A percentile compares a stretch with the other conserved stretches of the same genome.
These are phyloP conservation scores for Prionailurus bengalensis DNA, from an alignment of 2,113 vertebrate species.

Conservation along the genomic window DNA sequence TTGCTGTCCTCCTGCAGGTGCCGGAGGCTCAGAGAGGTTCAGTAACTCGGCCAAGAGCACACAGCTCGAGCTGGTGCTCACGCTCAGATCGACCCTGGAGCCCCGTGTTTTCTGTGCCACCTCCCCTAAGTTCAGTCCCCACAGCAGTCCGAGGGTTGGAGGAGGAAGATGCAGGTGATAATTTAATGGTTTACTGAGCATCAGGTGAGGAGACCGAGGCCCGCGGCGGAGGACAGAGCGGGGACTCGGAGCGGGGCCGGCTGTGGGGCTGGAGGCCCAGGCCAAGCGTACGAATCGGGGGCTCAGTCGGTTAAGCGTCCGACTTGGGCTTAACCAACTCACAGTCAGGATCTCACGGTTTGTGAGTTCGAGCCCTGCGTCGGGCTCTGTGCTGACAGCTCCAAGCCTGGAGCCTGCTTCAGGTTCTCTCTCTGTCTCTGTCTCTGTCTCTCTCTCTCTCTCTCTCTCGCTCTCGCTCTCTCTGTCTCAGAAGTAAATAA, in stretches of 20 bases:
- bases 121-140: background rate
- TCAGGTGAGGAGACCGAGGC: background rate
- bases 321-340: too few relatives aligned
- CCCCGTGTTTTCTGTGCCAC: fast-evolving
- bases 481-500: too few relatives aligned
- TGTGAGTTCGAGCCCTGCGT: too few relatives aligned
- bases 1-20: too few relatives aligned
- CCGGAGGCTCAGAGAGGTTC: background rate
- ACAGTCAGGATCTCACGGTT: too few relatives aligned
- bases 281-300: fast-evolving
- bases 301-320: too few relatives aligned
- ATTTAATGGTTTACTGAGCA: background rate
- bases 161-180: fast-evolving
- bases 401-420: too few relatives aligned
- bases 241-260: background rate
- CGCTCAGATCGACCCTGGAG: fast-evolving
- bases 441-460: too few relatives aligned
- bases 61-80: background rate
- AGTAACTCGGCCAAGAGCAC: background rate
- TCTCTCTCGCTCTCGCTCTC: too few relatives aligned
- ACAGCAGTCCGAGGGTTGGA: background rate
- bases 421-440: too few relatives aligned
- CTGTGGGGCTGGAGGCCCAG: fast-evolving
- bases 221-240: fast-evolving
- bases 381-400: too few relatives aligned